These are phyloP conservation scores for Drosophila aff. DNA, from an alignment of 1,140 invertebrate genomes.

Conservation along the genomic window DNA sequence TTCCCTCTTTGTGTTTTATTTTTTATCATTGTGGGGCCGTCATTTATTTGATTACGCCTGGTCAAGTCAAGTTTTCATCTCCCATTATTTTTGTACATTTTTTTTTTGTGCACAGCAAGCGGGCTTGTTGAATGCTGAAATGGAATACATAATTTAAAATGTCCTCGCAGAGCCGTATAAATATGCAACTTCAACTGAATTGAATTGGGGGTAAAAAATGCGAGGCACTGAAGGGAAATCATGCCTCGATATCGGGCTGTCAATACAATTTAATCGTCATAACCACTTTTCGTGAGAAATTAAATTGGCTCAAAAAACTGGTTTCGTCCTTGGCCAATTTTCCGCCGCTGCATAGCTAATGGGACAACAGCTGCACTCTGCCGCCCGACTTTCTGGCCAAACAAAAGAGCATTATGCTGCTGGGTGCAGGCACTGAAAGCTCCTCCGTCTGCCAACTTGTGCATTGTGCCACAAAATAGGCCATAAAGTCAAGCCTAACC, in stretches of 20 bases:
- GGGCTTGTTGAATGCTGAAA: slow-evolving; percentile 43
- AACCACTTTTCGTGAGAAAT: slow-evolving; percentile 13
- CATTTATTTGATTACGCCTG: slow-evolving; percentile 69
- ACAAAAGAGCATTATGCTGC: slow-evolving; percentile 42
- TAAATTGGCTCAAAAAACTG: slow-evolving; percentile 35
- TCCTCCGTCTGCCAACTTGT: slow-evolving; percentile 18
- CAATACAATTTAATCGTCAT: slow-evolving; percentile 31
- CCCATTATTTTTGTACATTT: slow-evolving; percentile 20
- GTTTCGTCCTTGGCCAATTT: slow-evolving; percentile 48
- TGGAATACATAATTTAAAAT: slow-evolving; percentile 66
- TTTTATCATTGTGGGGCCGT: slow-evolving; percentile 27
- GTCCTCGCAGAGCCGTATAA: slow-evolving; percentile 26
- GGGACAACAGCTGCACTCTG: slow-evolving; percentile 37
- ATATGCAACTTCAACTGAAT: slow-evolving; percentile 41
- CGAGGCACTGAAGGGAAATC: slow-evolving; percentile 15
- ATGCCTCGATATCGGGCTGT: slow-evolving; percentile 4
- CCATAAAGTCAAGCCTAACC: slow-evolving; percentile 26
- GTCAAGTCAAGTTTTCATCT: slow-evolving; percentile 31
- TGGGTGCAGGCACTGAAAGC: slow-evolving; percentile 34
- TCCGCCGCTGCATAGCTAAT: slow-evolving; percentile 49
- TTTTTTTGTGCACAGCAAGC: slow-evolving; percentile 17
- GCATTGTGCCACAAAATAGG: slow-evolving; percentile 37
- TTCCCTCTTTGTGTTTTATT: background rate
- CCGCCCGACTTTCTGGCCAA: slow-evolving; percentile 20
- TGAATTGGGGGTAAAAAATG: slow-evolving; percentile 9